Conservation (phyloP, 2,113 vertebrate genomes). For the Cephalopholis sonnerati region DNA sequence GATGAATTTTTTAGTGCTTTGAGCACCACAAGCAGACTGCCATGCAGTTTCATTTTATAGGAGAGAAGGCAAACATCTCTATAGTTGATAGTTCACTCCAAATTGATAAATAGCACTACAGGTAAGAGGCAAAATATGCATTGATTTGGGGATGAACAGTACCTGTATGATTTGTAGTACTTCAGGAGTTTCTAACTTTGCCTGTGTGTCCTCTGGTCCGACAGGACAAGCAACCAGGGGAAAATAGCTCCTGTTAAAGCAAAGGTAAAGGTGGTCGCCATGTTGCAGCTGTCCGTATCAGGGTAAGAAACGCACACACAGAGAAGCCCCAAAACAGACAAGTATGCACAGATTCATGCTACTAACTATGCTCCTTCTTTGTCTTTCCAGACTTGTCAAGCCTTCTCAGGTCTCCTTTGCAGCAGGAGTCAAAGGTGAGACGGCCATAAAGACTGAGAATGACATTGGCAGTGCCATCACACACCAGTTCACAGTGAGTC, state of each 20-base stretch:
- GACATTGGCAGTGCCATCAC: slow-evolving; percentile 92
- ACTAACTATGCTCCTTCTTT: slow-evolving; percentile 2
- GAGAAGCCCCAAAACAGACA: background rate
- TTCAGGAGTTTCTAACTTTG: background rate
- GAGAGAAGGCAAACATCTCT: no score
- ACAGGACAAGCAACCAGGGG: slow-evolving; percentile 92
- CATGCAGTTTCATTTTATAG: no score
- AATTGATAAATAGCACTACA: no score
- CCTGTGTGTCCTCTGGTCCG: slow-evolving; percentile 46
- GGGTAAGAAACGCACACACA: slow-evolving; percentile 84
- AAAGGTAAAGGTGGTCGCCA: slow-evolving; percentile 90
- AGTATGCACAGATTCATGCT: background rate
- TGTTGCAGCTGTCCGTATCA: slow-evolving; percentile 90
- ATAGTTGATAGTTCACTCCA: no score
- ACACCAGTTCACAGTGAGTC: slow-evolving; percentile 93
- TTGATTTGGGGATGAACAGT: no score
- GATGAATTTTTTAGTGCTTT: no score
- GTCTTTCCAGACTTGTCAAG: slow-evolving; percentile 86
- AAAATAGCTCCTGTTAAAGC: slow-evolving; percentile 85
- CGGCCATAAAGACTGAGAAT: slow-evolving; percentile 88
- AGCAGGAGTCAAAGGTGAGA: slow-evolving; percentile 85
- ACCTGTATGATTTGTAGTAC: background rate
- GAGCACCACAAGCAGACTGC: no score
- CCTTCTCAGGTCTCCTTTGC: slow-evolving; percentile 95
- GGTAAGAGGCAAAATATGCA: no score